Evolutionary conservation across 2,797 vertebrate genomes (phyloP).

Genomic region (Pangasius larnaudii): DNA sequence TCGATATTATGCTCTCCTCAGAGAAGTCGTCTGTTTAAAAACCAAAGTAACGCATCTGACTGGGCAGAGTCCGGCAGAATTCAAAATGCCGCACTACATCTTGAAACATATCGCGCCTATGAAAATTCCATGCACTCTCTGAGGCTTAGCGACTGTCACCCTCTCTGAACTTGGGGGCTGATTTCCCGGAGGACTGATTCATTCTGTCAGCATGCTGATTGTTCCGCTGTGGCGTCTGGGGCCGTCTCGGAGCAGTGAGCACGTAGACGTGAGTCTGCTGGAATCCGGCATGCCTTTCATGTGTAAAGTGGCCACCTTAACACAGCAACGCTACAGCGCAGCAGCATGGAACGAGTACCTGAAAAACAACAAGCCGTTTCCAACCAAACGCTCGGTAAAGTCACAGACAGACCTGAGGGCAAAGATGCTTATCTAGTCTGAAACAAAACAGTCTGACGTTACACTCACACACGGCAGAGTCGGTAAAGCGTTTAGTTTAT

Average conservation of each 20-base stretch:
- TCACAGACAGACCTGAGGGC: neutral
- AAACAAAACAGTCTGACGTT: constrained; percentile 21
- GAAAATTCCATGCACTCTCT: constrained; percentile 19
- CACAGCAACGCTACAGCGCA: constrained; percentile 39
- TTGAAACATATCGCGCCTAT: neutral
- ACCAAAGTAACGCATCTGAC: neutral
- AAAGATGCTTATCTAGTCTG: constrained; percentile 33
- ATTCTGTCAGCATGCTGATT: constrained; percentile 46
- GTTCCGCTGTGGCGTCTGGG: constrained; percentile 35
- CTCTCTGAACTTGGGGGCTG: constrained; percentile 29
- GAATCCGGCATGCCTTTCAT: constrained; percentile 44
- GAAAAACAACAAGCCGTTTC: constrained; percentile 14
- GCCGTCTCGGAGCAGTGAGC: constrained; percentile 25
- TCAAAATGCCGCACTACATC: neutral
- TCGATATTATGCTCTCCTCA: neutral
- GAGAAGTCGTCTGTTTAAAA: neutral
- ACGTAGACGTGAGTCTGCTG: constrained; percentile 43
- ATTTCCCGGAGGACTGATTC: constrained; percentile 51
- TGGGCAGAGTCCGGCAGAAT: neutral
- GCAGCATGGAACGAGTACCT: neutral
- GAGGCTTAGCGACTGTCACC: constrained; percentile 35
- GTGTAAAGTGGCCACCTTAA: constrained; percentile 45
- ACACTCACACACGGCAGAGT: neutral
- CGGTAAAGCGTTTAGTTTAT: neutral
- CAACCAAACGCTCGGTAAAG: constrained; percentile 12